phyloP scores from a whole-genome alignment of 2,113 vertebrate genomes.

The Marmota monax region DNA sequence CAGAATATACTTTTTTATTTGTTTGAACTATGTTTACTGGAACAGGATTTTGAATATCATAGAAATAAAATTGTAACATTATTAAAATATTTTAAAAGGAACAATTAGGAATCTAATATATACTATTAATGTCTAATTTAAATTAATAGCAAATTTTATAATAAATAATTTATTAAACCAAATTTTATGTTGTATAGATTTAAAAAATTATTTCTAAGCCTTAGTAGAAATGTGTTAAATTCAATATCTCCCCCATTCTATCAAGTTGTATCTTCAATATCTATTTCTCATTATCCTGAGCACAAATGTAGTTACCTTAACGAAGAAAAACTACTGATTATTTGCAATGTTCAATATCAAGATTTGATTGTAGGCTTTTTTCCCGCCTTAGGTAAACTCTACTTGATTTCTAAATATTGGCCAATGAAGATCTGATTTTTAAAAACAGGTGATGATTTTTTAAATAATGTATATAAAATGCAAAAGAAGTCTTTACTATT shows the following conservation, averaged over 20 bases:
- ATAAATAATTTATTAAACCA: not conserved
- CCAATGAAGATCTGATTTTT: conserved; percentile 15
- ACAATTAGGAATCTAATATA: not conserved
- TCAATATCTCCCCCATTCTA: not conserved
- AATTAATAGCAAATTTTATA: not conserved
- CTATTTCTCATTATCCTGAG: not conserved
- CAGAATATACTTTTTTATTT: not conserved
- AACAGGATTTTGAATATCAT: not conserved
- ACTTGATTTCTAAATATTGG: not conserved
- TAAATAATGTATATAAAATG: not conserved
- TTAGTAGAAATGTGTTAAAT: not conserved
- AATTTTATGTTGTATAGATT: conserved; percentile 8
- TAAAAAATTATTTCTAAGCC: conserved; percentile 15
- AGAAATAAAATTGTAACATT: conserved; percentile 14
- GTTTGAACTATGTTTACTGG: not conserved
- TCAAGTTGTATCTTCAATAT: conserved; percentile 12
- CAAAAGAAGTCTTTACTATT: not conserved
- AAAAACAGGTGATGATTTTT: not conserved
- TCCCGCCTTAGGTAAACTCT: not conserved
- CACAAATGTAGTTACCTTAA: not conserved
- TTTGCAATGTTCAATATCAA: conserved; percentile 1
- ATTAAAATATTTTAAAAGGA: not conserved
- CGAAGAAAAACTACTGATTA: not conserved
- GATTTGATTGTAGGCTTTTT: not conserved
- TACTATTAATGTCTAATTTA: not conserved